A percentile compares a stretch with the other conserved stretches of the same genome.
phyloP scores from a whole-genome alignment of 2,797 vertebrate species.

The Coregonus ussuriensis region DNA sequence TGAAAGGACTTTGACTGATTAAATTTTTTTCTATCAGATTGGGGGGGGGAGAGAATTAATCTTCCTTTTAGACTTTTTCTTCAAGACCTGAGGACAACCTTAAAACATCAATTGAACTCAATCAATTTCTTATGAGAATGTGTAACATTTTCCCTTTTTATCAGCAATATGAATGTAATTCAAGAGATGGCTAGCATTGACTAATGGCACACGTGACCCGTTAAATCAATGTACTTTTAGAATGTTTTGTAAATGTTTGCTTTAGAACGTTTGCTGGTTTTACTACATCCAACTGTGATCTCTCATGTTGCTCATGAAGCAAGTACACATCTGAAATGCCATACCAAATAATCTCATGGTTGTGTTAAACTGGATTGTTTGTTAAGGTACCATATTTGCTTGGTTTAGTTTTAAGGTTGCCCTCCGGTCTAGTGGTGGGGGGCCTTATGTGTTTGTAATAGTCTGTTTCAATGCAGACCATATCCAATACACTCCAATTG shows the following conservation, averaged over 20 bases:
- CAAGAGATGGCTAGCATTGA: neutral
- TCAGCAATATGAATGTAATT: neutral
- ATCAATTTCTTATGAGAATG: neutral
- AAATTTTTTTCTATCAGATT: neutral
- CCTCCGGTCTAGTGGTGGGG: slow-evolving; percentile 43
- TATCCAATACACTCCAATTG: slow-evolving; percentile 15
- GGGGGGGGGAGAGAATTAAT: neutral
- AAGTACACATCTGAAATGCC: neutral
- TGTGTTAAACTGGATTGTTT: neutral
- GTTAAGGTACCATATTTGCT: slow-evolving; percentile 37
- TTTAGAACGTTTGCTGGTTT: neutral
- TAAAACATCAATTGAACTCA: neutral
- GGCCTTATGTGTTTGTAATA: slow-evolving; percentile 8
- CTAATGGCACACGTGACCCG: neutral
- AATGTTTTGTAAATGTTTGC: neutral
- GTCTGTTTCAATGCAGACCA: slow-evolving; percentile 3
- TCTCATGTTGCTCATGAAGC: neutral
- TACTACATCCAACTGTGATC: neutral
- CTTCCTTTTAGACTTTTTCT: neutral
- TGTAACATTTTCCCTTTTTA: neutral
- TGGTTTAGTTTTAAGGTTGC: slow-evolving; percentile 69
- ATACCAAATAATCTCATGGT: neutral
- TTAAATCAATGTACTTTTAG: neutral
- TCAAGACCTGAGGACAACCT: neutral
- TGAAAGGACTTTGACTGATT: neutral